Evolutionary conservation across 2,113 vertebrate species (phyloP).

Genomic region (Agelaius phoeniceus): DNA sequence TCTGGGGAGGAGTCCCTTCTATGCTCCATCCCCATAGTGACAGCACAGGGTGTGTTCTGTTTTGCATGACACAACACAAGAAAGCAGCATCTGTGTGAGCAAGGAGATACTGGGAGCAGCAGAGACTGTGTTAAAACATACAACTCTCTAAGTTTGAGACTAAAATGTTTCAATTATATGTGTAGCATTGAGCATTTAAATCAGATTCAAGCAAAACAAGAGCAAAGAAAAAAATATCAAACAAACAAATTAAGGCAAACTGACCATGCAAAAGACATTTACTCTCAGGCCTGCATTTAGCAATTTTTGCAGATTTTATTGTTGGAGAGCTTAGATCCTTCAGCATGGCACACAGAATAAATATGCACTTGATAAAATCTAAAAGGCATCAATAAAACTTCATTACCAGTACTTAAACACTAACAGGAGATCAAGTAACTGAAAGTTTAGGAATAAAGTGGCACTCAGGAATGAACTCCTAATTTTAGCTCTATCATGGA

Average conservation of each 20-base stretch:
- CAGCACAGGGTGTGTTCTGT: not conserved
- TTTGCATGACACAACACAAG: fast-evolving
- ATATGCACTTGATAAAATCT: not conserved
- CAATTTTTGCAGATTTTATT: not conserved
- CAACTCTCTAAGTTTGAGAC: fast-evolving
- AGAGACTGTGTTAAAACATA: not conserved
- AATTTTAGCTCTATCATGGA: not conserved
- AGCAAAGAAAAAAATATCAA: not conserved
- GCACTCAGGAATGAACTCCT: not conserved
- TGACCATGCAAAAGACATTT: not conserved
- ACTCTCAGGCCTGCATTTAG: not conserved
- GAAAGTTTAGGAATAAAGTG: not conserved
- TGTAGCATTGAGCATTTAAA: not conserved
- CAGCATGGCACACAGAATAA: not conserved
- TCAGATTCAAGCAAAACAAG: not conserved
- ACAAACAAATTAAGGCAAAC: not conserved
- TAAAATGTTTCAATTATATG: not conserved
- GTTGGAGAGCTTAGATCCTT: not conserved
- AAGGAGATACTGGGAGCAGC: not conserved
- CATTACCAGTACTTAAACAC: not conserved
- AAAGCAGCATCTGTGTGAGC: not conserved
- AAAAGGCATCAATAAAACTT: conserved; percentile 1
- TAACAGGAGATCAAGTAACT: not conserved
- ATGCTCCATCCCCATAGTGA: not conserved
- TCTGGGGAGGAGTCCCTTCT: not conserved